These are phyloP conservation scores for Porphyrio hochstetteri DNA, from an alignment of 2,113 vertebrate species.

Conservation along the genomic window DNA sequence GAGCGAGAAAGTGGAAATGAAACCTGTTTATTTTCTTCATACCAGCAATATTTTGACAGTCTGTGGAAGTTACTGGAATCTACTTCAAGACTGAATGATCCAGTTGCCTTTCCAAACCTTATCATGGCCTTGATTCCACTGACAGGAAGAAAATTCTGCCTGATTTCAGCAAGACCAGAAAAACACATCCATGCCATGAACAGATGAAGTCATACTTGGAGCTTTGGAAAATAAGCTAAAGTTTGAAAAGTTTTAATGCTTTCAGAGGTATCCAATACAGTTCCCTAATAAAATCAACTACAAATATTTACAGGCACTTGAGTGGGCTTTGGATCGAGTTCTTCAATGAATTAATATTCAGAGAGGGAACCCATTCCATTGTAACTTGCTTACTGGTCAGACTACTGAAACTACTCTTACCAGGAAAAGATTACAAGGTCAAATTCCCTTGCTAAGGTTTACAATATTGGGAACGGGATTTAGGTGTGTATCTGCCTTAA, in stretches of 20 bases:
- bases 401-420: background rate
- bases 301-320: background rate
- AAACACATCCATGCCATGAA: fast-evolving
- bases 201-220: background rate
- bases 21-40: background rate
- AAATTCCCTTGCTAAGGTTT: background rate
- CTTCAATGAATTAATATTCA: background rate
- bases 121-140: background rate
- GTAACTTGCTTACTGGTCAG: background rate
- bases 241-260: background rate
- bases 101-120: background rate
- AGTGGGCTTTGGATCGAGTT: background rate
- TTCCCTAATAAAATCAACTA: background rate
- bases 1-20: background rate
- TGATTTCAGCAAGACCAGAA: background rate
- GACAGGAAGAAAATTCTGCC: background rate
- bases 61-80: background rate
- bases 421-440: background rate
- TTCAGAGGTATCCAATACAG: background rate
- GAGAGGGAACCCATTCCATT: background rate
- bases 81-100: background rate
- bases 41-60: background rate
- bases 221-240: background rate
- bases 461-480: background rate
- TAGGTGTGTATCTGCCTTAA: background rate